Evolutionary conservation across 2,888 invertebrate species (phyloP).

Genomic region (Drosophila paracracens): DNA sequence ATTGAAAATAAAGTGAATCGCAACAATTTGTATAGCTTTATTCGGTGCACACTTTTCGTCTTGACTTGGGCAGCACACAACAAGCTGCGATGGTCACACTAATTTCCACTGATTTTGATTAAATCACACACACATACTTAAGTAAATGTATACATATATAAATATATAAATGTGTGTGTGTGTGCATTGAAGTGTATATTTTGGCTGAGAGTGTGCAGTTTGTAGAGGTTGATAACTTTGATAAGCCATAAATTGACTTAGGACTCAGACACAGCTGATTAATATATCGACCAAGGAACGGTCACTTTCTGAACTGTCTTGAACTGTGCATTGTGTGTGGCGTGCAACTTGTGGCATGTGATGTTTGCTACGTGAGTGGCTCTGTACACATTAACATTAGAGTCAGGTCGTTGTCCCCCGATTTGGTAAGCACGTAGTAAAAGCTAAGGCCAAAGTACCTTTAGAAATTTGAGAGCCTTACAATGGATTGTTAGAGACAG

Average conservation of each 20-base stretch:
- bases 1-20: conserved; percentile 58
- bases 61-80: conserved; percentile 27
- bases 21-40: conserved; percentile 67
- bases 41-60: conserved; percentile 53
- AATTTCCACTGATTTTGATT: conserved; percentile 29
- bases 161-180: not conserved
- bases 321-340: conserved; percentile 36
- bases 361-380: conserved; percentile 55
- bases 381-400: conserved; percentile 40
- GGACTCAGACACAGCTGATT: conserved; percentile 3
- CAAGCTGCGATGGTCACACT: conserved; percentile 47
- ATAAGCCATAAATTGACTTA: not conserved
- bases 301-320: conserved; percentile 17
- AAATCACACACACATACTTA: not conserved
- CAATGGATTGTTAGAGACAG: not conserved
- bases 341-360: conserved; percentile 36
- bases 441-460: conserved; percentile 39
- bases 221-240: conserved; percentile 2
- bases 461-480: conserved; percentile 4
- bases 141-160: not conserved
- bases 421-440: conserved; percentile 34
- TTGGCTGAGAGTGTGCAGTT: not conserved
- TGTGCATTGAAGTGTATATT: not conserved
- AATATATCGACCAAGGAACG: not conserved
- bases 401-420: conserved; percentile 20